Percentiles rank a stretch among this genome's conserved stretches.
These are phyloP conservation scores for Scopus umbretta DNA, from an alignment of 2,113 vertebrate species.

Conservation along the genomic window DNA sequence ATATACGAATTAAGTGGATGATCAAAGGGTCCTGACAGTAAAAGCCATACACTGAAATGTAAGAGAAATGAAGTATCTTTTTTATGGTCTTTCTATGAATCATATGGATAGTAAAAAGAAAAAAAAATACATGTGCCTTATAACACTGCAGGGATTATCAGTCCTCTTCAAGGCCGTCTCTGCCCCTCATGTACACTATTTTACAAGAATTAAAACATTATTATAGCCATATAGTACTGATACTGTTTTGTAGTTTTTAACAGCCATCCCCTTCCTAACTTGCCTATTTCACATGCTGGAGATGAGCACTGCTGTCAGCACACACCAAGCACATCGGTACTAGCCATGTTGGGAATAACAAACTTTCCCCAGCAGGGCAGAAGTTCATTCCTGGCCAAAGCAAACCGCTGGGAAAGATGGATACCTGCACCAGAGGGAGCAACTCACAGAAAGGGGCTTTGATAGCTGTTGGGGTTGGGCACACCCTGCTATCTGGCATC, in stretches of 20 bases:
- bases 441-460: background rate
- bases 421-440: background rate
- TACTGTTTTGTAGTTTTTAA: background rate
- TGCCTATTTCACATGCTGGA: background rate
- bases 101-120: background rate
- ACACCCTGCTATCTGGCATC: background rate
- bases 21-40: background rate
- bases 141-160: background rate
- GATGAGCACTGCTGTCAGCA: background rate
- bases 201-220: background rate
- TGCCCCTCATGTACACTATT: background rate
- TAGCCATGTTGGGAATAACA: background rate
- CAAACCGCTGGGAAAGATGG: background rate
- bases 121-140: background rate
- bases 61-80: background rate
- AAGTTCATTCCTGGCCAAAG: background rate
- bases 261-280: background rate
- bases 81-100: background rate
- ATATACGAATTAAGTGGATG: background rate
- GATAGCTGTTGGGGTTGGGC: background rate
- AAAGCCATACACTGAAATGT: background rate
- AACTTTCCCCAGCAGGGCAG: background rate
- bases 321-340: background rate
- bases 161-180: background rate
- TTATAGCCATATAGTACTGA: background rate